Evolutionary conservation across 2,888 invertebrate genomes (phyloP).

Genomic region (Frankliniella intonsa): DNA sequence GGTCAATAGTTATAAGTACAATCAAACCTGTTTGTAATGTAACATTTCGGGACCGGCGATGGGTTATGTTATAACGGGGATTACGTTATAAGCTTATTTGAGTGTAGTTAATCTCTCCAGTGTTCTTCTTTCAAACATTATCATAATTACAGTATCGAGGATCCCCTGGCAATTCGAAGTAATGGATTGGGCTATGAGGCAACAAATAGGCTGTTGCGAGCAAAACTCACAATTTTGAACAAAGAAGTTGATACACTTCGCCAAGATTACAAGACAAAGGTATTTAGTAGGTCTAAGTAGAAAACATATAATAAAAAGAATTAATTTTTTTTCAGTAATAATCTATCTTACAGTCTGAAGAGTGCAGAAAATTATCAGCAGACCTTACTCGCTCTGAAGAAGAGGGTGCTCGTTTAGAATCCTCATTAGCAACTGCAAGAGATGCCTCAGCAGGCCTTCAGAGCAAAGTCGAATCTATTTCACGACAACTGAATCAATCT

Average conservation of each 20-base stretch:
- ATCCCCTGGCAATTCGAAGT: not conserved
- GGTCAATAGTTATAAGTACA: not conserved
- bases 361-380: not conserved
- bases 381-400: not conserved
- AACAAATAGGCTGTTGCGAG: not conserved
- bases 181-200: conserved; percentile 15
- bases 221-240: not conserved
- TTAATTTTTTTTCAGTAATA: not conserved
- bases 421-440: not conserved
- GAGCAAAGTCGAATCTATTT: not conserved
- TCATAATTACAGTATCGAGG: not conserved
- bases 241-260: not conserved
- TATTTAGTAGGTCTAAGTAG: not conserved
- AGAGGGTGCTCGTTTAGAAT: not conserved
- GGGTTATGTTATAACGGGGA: not conserved
- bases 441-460: not conserved
- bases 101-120: not conserved
- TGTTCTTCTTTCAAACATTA: not conserved
- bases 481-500: not conserved
- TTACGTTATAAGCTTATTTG: not conserved
- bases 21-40: not conserved
- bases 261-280: not conserved
- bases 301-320: no score
- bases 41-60: not conserved
- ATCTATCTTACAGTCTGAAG: not conserved